A percentile compares a stretch with the other conserved stretches of the same genome.
Evolutionary conservation across 2,888 invertebrate species (phyloP).

Genomic region (Zhengitettix transpicula): DNA sequence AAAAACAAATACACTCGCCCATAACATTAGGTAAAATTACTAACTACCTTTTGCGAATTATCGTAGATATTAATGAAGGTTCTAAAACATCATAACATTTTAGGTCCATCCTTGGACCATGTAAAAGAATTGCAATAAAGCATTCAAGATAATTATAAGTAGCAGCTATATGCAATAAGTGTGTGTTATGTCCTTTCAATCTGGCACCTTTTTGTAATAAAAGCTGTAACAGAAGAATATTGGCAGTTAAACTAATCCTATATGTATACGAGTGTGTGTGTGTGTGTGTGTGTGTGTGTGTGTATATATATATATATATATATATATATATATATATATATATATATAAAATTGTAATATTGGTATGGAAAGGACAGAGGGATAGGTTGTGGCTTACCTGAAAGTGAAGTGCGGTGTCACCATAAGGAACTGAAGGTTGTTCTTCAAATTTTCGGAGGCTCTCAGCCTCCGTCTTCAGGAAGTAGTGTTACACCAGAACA

Average conservation of each 20-base stretch:
- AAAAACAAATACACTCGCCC: not conserved
- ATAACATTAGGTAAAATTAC: not conserved
- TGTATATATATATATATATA: too few species aligned
- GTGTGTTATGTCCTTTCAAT: not conserved
- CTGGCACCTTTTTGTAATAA: constrained; percentile 1
- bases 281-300: too few species aligned
- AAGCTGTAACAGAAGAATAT: not conserved
- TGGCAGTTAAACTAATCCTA: not conserved
- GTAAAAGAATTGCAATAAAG: constrained; percentile 1
- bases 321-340: too few species aligned
- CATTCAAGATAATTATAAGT: constrained; percentile 1
- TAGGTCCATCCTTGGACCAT: not conserved
- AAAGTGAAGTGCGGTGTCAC: too few species aligned
- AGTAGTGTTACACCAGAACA: too few species aligned
- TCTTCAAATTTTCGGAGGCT: too few species aligned
- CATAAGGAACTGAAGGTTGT: too few species aligned
- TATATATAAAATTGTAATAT: too few species aligned
- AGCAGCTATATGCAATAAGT: constrained; percentile 1
- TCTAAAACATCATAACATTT: not conserved
- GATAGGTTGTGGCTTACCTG: too few species aligned
- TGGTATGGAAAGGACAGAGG: too few species aligned
- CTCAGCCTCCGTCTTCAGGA: too few species aligned
- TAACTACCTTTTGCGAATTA: not conserved
- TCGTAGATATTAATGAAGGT: not conserved
- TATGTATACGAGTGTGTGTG: too few species aligned